Evolutionary conservation across 2,888 invertebrate species (phyloP).

Genomic region (Rhynchonema sp.): DNA sequence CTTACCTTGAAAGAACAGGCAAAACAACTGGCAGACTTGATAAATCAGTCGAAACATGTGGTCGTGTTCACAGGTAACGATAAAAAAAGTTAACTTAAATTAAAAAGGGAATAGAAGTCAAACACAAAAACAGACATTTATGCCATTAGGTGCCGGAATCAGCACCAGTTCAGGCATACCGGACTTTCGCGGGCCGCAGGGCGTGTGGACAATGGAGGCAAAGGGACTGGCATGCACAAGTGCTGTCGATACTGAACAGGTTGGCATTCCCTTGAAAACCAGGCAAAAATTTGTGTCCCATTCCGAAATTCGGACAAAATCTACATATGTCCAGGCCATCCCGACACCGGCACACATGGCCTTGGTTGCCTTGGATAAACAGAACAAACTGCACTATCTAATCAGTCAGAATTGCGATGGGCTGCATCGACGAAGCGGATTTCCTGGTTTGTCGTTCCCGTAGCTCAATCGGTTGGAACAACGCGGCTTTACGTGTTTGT

Average conservation of each 20-base stretch:
- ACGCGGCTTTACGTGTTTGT: too few species aligned
- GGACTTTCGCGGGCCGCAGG: conserved; percentile 82
- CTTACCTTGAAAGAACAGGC: conserved; percentile 50
- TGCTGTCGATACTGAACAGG: too few species aligned
- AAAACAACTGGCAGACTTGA: conserved; percentile 54
- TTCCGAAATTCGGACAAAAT: background rate
- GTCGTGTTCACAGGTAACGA: background rate
- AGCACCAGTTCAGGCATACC: conserved; percentile 57
- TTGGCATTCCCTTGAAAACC: background rate
- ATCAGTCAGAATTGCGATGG: conserved; percentile 96
- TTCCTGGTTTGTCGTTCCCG: too few species aligned
- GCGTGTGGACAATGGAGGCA: conserved; percentile 82
- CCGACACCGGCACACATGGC: conserved; percentile 91
- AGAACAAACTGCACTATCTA: conserved; percentile 61
- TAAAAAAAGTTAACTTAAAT: too few species aligned
- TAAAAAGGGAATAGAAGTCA: too few species aligned
- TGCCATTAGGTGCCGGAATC: conserved; percentile 43
- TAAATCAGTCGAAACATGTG: conserved; percentile 44
- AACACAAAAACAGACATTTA: too few species aligned
- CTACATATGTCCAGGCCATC: conserved; percentile 1
- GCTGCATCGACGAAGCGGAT: conserved; percentile 50
- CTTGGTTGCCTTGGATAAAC: conserved; percentile 57
- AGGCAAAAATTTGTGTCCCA: background rate
- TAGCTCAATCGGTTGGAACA: too few species aligned
- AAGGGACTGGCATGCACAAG: conserved; percentile 47